Evolutionary conservation across 1,140 invertebrate genomes (phyloP).

Genomic region (Mercenaria mercenaria): DNA sequence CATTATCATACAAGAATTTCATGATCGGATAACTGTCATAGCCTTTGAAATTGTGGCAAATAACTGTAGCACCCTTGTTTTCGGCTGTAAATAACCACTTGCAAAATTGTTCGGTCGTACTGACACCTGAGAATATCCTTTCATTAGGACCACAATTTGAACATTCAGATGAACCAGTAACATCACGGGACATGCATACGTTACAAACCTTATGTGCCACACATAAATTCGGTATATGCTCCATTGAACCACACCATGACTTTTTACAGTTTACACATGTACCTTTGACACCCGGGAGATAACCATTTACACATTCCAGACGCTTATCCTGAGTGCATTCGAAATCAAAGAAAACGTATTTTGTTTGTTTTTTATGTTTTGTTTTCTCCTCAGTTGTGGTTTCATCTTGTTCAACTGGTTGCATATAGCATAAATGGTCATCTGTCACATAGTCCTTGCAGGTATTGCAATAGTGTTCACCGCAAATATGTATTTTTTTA

Average conservation of each 20-base stretch:
- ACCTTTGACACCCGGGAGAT: neutral
- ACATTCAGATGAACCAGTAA: conserved; percentile 3
- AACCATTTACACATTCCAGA: neutral
- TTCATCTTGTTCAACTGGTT: neutral
- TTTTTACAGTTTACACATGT: conserved; percentile 12
- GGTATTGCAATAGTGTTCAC: conserved; percentile 60
- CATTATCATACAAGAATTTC: conserved; percentile 51
- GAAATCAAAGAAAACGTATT: conserved; percentile 15
- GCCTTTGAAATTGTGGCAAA: conserved; percentile 65
- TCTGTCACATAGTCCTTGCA: conserved; percentile 19
- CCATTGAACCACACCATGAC: conserved; percentile 24
- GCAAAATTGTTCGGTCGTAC: conserved; percentile 51
- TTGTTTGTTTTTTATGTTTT: neutral
- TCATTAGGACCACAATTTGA: neutral
- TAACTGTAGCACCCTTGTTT: conserved; percentile 39
- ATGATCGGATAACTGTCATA: conserved; percentile 59
- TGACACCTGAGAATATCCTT: neutral
- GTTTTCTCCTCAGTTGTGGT: neutral
- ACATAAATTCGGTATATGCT: conserved; percentile 29
- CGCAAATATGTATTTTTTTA: conserved; percentile 50
- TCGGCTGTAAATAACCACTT: conserved; percentile 62
- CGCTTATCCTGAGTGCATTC: conserved; percentile 14
- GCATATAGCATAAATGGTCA: neutral
- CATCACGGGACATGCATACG: neutral
- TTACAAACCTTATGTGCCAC: conserved; percentile 1